Evolutionary conservation across 2,888 invertebrate genomes (phyloP).

Genomic region (Aphodius granarius): DNA sequence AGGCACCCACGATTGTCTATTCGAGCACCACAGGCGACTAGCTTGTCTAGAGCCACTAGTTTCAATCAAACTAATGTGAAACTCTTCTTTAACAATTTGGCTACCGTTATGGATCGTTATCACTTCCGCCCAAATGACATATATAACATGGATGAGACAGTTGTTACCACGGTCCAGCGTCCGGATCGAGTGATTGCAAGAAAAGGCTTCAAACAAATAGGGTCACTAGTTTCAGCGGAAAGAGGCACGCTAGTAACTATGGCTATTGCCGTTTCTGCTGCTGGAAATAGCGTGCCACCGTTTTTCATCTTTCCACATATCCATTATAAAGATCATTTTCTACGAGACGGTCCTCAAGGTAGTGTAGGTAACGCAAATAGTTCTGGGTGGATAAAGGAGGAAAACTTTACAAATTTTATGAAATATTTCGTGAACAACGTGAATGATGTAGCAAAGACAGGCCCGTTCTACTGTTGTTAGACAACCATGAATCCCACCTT

Average conservation of each 20-base stretch:
- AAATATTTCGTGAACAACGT: constrained; percentile 30
- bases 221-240: constrained; percentile 30
- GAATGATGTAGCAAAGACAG: constrained; percentile 22
- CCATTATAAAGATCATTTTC: constrained; percentile 30
- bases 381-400: constrained; percentile 34
- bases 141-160: constrained; percentile 9
- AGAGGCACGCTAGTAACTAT: constrained; percentile 4
- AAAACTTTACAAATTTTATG: constrained; percentile 22
- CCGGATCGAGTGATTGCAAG: constrained; percentile 40
- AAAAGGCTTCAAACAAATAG: constrained; percentile 40
- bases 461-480: constrained; percentile 20
- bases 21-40: constrained; percentile 11
- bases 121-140: background rate
- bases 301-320: constrained; percentile 41
- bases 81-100: constrained; percentile 15
- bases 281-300: constrained; percentile 19
- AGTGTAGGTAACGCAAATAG: constrained; percentile 27
- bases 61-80: constrained; percentile 14
- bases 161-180: constrained; percentile 21
- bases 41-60: constrained; percentile 12
- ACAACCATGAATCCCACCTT: constrained; percentile 25
- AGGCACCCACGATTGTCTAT: constrained; percentile 15
- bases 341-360: constrained; percentile 26
- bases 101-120: constrained; percentile 29
- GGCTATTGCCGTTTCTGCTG: constrained; percentile 16